Conservation (phyloP, 1,140 invertebrate species). For the Heliconius hewitsoni region DNA sequence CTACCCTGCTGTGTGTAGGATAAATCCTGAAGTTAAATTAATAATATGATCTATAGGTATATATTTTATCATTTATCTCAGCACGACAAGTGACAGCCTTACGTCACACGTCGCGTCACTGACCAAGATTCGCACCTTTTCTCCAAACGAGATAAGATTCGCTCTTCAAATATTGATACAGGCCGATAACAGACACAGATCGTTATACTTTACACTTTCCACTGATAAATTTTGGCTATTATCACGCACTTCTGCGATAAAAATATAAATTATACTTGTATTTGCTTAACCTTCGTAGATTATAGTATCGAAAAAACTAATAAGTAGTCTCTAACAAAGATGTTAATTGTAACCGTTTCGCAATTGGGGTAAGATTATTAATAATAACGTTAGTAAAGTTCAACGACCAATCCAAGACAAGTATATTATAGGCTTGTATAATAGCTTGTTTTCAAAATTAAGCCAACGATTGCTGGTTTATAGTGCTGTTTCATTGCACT, state of each 20-base stretch:
- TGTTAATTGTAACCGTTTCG: slow-evolving; percentile 6
- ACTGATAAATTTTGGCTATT: slow-evolving; percentile 62
- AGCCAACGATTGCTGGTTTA: slow-evolving; percentile 53
- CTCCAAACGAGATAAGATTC: slow-evolving; percentile 66
- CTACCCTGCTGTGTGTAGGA: background rate
- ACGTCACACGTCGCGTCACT: slow-evolving; percentile 67
- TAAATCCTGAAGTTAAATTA: background rate
- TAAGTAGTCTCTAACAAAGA: background rate
- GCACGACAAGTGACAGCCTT: slow-evolving; percentile 49
- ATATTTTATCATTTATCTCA: slow-evolving; percentile 42
- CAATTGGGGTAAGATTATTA: slow-evolving; percentile 13
- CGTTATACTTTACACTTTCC: slow-evolving; percentile 76
- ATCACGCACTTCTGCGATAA: slow-evolving; percentile 53
- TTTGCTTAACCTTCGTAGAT: slow-evolving; percentile 41
- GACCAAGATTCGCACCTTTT: slow-evolving; percentile 63
- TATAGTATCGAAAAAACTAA: slow-evolving; percentile 15
- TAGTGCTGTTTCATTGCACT: slow-evolving; percentile 55
- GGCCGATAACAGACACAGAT: slow-evolving; percentile 65
- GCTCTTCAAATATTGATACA: slow-evolving; percentile 62
- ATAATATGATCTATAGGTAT: slow-evolving; percentile 17
- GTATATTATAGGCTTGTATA: slow-evolving; percentile 29
- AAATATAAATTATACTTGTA: slow-evolving; percentile 38
- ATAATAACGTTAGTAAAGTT: slow-evolving; percentile 39
- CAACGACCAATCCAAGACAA: slow-evolving; percentile 41
- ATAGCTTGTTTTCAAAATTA: slow-evolving; percentile 57